Conservation (phyloP, 2,113 vertebrate species). For the Mormyrus lacerda region DNA sequence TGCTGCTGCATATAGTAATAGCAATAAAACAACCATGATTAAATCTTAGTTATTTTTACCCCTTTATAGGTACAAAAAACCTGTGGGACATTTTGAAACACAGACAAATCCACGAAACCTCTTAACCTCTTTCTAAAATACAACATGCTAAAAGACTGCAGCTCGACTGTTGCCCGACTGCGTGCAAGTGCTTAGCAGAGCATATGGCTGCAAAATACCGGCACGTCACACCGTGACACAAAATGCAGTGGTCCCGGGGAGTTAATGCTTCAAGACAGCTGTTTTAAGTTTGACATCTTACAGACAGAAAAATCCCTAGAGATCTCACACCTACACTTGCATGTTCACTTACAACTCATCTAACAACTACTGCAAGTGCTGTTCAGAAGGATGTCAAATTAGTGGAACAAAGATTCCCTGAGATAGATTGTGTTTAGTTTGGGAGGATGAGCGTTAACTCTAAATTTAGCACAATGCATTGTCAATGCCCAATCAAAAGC, state of each 20-base stretch:
- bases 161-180: background rate
- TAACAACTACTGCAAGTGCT: background rate
- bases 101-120: background rate
- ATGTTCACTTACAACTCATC: background rate
- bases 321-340: background rate
- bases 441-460: background rate
- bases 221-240: background rate
- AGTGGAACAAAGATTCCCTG: background rate
- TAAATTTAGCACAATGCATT: background rate
- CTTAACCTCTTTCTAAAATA: background rate
- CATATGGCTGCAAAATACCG: background rate
- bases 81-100: background rate
- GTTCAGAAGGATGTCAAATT: background rate
- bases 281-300: background rate
- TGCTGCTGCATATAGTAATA: background rate
- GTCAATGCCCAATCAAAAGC: background rate
- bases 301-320: background rate
- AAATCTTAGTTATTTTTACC: background rate
- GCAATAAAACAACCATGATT: background rate
- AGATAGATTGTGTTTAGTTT: background rate
- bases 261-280: background rate
- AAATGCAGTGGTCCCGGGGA: background rate
- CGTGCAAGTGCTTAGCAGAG: background rate
- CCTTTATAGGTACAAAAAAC: background rate
- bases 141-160: background rate